Base-by-base conservation (phyloP, 2,888 invertebrate genomes). In the Gisinianus flammeolus region DNA sequence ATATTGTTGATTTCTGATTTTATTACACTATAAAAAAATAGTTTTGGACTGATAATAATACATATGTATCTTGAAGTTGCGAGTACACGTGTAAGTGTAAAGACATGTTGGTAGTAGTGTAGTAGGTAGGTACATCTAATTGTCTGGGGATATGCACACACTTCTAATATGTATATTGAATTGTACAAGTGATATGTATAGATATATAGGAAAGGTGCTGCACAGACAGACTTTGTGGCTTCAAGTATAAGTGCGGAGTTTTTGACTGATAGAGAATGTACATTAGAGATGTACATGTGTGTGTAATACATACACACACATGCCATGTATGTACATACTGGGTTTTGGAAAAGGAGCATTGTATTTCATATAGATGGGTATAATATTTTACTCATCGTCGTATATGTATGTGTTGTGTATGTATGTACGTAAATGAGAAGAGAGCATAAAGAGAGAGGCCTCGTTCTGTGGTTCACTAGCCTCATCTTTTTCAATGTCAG, bases 401-500 rank as follows among this genome's bases (percentile, higher is more conserved):
- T 64, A 26, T 28, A 28, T 58, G 58, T 28, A 28, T 28, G 24
- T 26, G 28, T 64, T 1, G 64, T 64, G 3, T 64, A 28, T 26
- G 24, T n/a, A 62, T 35, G 35, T 35, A 44, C 19, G 19, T 44
- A 2, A 16, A 6, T 44, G 19, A 2, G 44, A 44, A 44, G 44
- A 44, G 19, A 44, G 44, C 12, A 44, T 44, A 44, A 2, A 44
- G 16, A 28, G 28, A 30, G 26, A 69, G 69, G 69, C 33, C 44
- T 44, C 44, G 73, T 12, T 52, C 73, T 80, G 74, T 80, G 79
- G 80, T 80, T 80, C 80, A 80, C 79, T 79, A 79, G 80, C 80
- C 80, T 79, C 74, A 66, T 79, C 75, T 75, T 76, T 79, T 76
- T 73, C 80, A 80, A 80, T 80, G 80, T 80, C 80, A 80, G 77